These are phyloP conservation scores for Sebastiscus albofasciatus DNA, from an alignment of 2,797 vertebrate species.

Conservation along the genomic window DNA sequence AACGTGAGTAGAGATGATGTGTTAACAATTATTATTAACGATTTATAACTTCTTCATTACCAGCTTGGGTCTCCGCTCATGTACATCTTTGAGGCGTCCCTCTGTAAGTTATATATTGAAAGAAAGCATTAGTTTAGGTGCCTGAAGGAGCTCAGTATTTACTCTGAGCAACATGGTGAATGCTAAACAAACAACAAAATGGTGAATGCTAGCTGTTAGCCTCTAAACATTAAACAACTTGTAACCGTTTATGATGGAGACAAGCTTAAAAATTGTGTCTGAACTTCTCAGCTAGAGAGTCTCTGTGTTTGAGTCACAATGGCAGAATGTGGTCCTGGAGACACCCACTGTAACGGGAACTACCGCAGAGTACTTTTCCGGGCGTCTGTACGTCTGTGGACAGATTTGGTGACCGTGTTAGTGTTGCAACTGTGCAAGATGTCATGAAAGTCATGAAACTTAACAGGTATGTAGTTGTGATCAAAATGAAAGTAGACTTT, in stretches of 20 bases:
- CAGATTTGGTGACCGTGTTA: not conserved
- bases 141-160: not conserved
- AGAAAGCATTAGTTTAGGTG: not conserved
- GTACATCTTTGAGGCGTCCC: constrained; percentile 80
- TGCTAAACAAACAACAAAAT: not conserved
- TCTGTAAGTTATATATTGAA: constrained; percentile 63
- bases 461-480: no score
- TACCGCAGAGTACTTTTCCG: not conserved
- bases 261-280: not conserved
- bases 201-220: not conserved
- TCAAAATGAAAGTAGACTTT: not conserved
- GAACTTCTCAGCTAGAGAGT: not conserved
- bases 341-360: not conserved
- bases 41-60: constrained; percentile 60
- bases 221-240: not conserved
- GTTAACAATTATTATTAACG: not conserved
- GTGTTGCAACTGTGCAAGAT: not conserved
- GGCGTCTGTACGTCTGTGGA: not conserved
- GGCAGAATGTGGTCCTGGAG: not conserved
- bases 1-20: not conserved
- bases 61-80: constrained; percentile 79
- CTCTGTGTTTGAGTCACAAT: not conserved
- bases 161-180: not conserved
- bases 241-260: not conserved
- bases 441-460: no score